Evolutionary conservation across 2,113 vertebrate species (phyloP).

Genomic region (Ginglymostoma cirratum): DNA sequence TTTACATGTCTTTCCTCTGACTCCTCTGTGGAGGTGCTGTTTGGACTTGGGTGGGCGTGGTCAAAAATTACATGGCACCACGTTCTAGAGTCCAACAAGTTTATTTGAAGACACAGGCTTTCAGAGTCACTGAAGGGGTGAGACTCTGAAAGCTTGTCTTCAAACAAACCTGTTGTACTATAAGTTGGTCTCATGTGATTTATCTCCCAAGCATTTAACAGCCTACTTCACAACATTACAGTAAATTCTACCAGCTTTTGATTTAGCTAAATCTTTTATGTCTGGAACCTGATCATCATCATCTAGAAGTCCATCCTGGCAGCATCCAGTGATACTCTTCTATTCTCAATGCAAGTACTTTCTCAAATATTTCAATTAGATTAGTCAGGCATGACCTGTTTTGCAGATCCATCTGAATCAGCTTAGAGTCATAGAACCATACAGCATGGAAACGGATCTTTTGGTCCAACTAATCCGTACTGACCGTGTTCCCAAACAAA

Average conservation of each 20-base stretch:
- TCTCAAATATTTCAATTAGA: neutral
- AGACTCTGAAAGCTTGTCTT: too few species aligned
- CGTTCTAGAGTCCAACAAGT: too few species aligned
- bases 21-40: neutral
- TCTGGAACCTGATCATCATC: neutral
- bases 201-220: neutral
- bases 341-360: neutral
- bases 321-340: neutral
- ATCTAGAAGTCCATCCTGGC: neutral
- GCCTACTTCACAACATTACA: neutral
- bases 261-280: neutral
- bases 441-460: too few species aligned
- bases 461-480: too few species aligned
- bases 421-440: too few species aligned
- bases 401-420: neutral
- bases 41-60: too few species aligned
- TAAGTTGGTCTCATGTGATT: too few species aligned
- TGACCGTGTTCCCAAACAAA: too few species aligned
- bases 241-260: neutral
- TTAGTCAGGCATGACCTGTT: neutral
- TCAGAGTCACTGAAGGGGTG: too few species aligned
- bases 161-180: too few species aligned
- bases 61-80: too few species aligned
- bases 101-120: too few species aligned
- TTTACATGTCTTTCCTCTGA: neutral